Base-by-base conservation (phyloP, 2,888 invertebrate genomes). In the Protonemura montana region DNA sequence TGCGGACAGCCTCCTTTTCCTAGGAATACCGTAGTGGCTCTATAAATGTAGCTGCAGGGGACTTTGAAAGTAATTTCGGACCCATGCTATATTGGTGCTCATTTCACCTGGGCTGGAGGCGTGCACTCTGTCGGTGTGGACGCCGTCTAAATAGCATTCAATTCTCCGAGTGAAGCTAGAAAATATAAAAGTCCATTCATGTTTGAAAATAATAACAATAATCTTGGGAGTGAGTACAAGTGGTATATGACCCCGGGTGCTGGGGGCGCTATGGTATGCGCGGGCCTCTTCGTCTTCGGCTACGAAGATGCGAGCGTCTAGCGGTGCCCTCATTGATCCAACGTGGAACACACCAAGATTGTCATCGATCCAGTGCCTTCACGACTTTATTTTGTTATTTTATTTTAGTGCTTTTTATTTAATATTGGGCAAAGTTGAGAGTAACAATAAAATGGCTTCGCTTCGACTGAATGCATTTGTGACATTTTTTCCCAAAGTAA, bases 401-500 rank as follows among this genome's bases (percentile, higher is more conserved):
- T 59, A 3, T 6, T 35, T 35, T 35, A n/a, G n/a, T 35, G 10
- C 21, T 59, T 59, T 10, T 59, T 59, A 7, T 7, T 59, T 59
- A 59, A 59, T 59, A 59, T 59, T 13, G 59, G 59, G 59, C 21
- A 59, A 10, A 59, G 59, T 59, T 21, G 59, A 59, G 59, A 21
- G 59, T 59, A 59, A 59, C 13, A 59, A 59, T 59, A 59, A 59
- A 59, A 59, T 59, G 13, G 59, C 16, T 2, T 59, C 59, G 13
- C 59, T 59, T 59, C 59, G 59, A 59, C 2, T 27, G 78, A 78
- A 28, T 78, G 78, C 78, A 78, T 78, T 78, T 26, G 59, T 21
- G 26, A 78, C 78, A 28, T 78, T 78, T 78, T 78, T 78, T 78
- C 28, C 25, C 78, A 28, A 78, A 78, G 28, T 78, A 78, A 78